Evolutionary conservation across 2,113 vertebrate species (phyloP).

Genomic region (Amazona guildingii): DNA sequence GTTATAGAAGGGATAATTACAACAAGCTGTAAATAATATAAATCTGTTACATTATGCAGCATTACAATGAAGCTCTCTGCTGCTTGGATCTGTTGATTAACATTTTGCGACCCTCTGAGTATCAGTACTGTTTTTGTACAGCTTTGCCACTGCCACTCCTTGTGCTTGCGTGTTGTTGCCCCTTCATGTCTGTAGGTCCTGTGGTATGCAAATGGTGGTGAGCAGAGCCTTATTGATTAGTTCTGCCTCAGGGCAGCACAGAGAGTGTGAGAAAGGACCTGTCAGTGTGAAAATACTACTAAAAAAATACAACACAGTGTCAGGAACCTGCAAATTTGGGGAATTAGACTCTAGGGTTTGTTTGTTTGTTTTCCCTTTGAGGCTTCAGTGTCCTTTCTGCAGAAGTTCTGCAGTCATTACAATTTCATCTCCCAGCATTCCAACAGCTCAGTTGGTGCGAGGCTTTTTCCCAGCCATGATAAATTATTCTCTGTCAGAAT

Average conservation of each 20-base stretch:
- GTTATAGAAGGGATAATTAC: background rate
- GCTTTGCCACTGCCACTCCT: background rate
- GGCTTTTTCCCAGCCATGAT: conserved; percentile 54
- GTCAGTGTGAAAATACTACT: background rate
- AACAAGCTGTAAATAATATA: background rate
- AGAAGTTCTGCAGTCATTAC: conserved; percentile 10
- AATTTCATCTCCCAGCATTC: conserved; percentile 37
- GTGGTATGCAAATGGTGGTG: background rate
- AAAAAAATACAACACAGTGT: background rate
- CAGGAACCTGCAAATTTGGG: background rate
- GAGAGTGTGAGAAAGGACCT: background rate
- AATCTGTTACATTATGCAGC: background rate
- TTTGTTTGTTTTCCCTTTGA: background rate
- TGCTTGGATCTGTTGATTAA: background rate
- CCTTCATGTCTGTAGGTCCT: background rate
- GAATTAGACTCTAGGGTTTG: background rate
- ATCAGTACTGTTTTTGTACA: background rate
- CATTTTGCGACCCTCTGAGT: background rate
- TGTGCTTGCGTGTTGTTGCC: background rate
- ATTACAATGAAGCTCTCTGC: background rate
- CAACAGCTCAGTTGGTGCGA: conserved; percentile 37
- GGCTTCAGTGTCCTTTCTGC: background rate
- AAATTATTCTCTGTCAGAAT: conserved; percentile 74
- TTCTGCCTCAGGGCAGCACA: background rate
- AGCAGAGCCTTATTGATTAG: background rate